Evolutionary conservation across 2,113 vertebrate genomes (phyloP).

Genomic region (Raja brachyura): DNA sequence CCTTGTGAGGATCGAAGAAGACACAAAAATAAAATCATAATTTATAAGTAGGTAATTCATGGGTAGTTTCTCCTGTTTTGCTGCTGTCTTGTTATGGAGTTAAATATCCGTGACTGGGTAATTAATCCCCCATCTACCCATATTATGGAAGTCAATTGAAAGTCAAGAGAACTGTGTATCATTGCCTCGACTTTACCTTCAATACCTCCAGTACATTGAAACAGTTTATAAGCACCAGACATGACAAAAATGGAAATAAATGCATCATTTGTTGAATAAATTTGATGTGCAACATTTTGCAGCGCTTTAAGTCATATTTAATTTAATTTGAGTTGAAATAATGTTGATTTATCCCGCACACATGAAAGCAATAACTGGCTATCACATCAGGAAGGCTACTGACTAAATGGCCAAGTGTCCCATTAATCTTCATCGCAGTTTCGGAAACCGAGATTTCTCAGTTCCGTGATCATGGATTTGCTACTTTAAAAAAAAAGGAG

Average conservation of each 20-base stretch:
- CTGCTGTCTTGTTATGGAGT: neutral
- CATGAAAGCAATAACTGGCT: neutral
- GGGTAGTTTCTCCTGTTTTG: neutral
- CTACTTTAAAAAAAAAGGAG: neutral
- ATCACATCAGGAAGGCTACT: neutral
- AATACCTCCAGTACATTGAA: neutral
- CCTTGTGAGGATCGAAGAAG: neutral
- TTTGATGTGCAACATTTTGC: slow-evolving; percentile 15
- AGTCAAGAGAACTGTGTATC: neutral
- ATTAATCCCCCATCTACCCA: neutral
- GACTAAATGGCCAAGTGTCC: neutral
- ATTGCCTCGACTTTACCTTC: neutral
- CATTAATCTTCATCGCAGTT: slow-evolving; percentile 22
- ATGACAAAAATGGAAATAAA: neutral
- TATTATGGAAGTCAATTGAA: neutral
- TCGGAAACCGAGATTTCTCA: neutral
- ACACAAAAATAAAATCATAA: neutral
- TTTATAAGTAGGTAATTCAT: neutral
- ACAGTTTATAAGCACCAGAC: neutral
- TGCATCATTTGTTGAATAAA: neutral
- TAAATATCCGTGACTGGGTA: neutral
- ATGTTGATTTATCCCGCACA: slow-evolving; percentile 8
- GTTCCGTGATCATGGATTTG: neutral
- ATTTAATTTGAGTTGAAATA: slow-evolving; percentile 32
- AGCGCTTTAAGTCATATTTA: neutral